Evolutionary conservation across 2,113 vertebrate genomes (phyloP), one percentile per base, ranked within the genome.

Genomic region (Acanthochromis polyacanthus): DNA sequence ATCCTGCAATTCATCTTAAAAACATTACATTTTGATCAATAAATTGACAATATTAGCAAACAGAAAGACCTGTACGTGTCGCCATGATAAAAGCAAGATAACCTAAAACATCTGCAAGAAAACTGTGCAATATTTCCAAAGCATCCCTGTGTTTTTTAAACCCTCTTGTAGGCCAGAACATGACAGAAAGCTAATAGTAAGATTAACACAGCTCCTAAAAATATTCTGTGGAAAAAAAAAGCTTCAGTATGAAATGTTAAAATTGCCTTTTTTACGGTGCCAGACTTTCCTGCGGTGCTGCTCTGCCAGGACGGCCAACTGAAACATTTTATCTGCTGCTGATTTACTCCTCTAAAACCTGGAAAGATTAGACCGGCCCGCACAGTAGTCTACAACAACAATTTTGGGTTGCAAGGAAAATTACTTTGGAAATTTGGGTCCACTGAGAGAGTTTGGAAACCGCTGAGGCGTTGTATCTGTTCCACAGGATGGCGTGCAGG

Each of bases 371-470:
- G 48, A n/a, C 1, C 11, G 9, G 30, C 71, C 75, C 59, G 59
- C 78, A 85, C 82, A 73, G 82, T 81, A 84, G 86, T 85, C 82
- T 70, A 69, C 71, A 73, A 75, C 75, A 84, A 82, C 80, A 87
- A 81, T 73, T 85, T 75, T 65, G 55, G 78, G 73, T 78, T 85
- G 78, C 62, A 68, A 71, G 75, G 83, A 71, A 91, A 87, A 88
- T 78, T 56, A 81, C 86, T 81, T 57, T 81, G 84, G 66, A 81
- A 88, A 85, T 80, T n/a, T 80, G 68, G 36, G 80, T 85, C 82
- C 69, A 45, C 25, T 16, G 68, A 71, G 77, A 65, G 83, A 77
- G 77, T 83, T 79, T 75, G 71, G 68, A 81, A 89, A 65, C 51
- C 77, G 67, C 46, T 63, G 80, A 69, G 76, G 84, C 67, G 15